Conservation (phyloP, 1,140 invertebrate species). For the Zaprionus inermis region DNA sequence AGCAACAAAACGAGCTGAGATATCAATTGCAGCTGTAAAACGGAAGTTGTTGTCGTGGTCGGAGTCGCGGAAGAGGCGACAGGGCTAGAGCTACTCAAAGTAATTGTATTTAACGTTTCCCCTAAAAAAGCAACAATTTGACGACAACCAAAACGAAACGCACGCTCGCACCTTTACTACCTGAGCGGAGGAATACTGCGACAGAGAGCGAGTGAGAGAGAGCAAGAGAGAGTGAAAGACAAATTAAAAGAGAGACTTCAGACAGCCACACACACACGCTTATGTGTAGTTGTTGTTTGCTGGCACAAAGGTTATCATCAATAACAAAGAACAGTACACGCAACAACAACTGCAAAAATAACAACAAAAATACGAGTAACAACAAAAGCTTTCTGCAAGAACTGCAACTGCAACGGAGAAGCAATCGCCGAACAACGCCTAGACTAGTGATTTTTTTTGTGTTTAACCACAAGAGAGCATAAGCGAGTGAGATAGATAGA, state of each 20-base stretch:
- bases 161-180: constrained; percentile 52
- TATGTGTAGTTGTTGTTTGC: constrained; percentile 35
- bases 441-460: constrained; percentile 70
- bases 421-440: constrained; percentile 81
- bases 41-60: constrained; percentile 57
- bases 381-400: constrained; percentile 63
- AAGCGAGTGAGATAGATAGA: constrained; percentile 36
- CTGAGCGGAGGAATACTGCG: constrained; percentile 34
- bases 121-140: constrained; percentile 50
- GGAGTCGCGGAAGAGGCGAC: constrained; percentile 16
- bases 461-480: constrained; percentile 31
- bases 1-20: constrained; percentile 3
- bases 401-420: constrained; percentile 76
- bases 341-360: constrained; percentile 38
- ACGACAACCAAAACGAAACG: constrained; percentile 41
- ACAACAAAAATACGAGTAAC: constrained; percentile 31
- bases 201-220: constrained; percentile 13
- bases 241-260: constrained; percentile 28
- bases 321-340: constrained; percentile 48
- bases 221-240: background rate
- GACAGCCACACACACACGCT: constrained; percentile 17
- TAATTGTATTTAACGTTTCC: constrained; percentile 44
- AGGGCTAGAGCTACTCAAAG: constrained; percentile 18
- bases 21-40: constrained; percentile 49
- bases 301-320: constrained; percentile 59